phyloP scores from a whole-genome alignment of 2,113 vertebrate species.

The Dromas ardeola region DNA sequence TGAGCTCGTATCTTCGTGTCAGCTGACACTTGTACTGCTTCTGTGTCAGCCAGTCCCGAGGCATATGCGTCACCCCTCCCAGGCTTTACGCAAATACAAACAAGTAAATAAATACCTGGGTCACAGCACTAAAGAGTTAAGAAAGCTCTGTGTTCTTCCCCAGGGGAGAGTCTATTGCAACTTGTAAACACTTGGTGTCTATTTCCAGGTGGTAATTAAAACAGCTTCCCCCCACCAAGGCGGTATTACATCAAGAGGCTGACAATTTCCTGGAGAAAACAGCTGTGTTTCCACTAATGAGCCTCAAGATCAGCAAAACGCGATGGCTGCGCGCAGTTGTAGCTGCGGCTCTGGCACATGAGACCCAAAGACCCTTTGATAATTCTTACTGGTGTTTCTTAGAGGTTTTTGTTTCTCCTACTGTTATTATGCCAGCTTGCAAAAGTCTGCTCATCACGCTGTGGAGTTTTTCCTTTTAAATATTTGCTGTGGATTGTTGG shows the following conservation, averaged over 20 bases:
- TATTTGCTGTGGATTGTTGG: background rate
- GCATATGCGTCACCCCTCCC: background rate
- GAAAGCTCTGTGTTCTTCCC: background rate
- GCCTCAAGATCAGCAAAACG: background rate
- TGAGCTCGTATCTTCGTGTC: background rate
- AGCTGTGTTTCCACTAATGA: slow-evolving; percentile 26
- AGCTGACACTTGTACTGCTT: background rate
- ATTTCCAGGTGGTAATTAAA: background rate
- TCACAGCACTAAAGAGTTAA: background rate
- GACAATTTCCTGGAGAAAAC: background rate
- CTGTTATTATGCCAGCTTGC: background rate
- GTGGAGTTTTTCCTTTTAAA: background rate
- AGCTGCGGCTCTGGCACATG: background rate
- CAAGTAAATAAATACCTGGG: background rate
- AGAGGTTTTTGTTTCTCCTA: background rate
- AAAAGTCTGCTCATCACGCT: background rate
- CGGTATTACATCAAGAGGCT: background rate
- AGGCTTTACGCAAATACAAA: background rate
- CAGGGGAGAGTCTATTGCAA: background rate
- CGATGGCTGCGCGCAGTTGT: rapidly evolving
- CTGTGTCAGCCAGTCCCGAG: background rate
- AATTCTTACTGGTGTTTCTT: background rate
- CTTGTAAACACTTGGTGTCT: background rate
- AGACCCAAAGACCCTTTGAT: background rate
- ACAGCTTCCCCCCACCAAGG: background rate